Base-by-base conservation (phyloP, 2,113 vertebrate genomes). In the Silurus glanis region DNA sequence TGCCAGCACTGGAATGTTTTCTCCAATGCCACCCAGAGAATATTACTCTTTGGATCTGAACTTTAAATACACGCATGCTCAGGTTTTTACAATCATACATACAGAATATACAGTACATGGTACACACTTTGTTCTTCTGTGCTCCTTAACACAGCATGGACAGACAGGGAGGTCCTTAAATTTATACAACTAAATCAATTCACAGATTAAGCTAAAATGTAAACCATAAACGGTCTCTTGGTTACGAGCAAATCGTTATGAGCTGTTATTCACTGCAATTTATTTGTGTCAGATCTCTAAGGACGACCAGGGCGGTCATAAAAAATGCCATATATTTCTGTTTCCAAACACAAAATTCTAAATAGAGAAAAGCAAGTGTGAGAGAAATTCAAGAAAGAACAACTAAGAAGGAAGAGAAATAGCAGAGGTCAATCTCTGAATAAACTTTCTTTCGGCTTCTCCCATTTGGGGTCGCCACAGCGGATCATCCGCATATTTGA, bases 281-380 rank as follows among this genome's bases (percentile, higher is more conserved):
- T 83, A 80, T 86, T 64, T 28, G n/a, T 83, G 23, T 64, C 72
- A 79, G 64, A 85, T 69, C 62, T 83, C 66, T 45, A 75, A 80
- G 75, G 75, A 74, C 1, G 14, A 64, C 28, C 9, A 23, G 25
- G 59, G 80, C 80, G 67, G 67, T 19, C 23, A 67, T 89, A 84
- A 87, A 86, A 75, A 9, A 37, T 6, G 1, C 61, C 47, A 59
- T 78, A 89, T 85, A 86, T 85, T 85, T 85, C 74, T 85, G 72
- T 51, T 62, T 67, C 23, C 16, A 78, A 78, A 71, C n/a, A 83
- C 45, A 59, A 6, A 74, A 67, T 51, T 69, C 61, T 71, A 51
- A 66, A 53, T 23, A 51, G 21, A 72, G 71, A 62, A 16, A 61
- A 67, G n/a, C 37, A 5, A 49, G 56, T 47, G 17, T 53, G 17